Evolutionary conservation across 2,797 vertebrate species (phyloP).

Genomic region (Halcyon chelicuti): DNA sequence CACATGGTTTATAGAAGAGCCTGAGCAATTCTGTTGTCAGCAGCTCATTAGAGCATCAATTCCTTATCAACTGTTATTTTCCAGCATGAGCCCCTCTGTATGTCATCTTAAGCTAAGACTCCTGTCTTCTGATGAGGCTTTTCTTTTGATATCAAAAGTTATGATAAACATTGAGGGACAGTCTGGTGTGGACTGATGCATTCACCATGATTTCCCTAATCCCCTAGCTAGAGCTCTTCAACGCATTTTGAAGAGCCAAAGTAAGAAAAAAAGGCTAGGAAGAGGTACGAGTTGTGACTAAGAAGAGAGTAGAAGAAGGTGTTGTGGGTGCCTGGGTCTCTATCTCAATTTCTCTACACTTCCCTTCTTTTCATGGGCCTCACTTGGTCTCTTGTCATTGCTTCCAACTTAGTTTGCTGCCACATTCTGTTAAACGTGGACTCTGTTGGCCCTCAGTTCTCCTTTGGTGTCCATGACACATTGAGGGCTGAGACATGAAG

Average conservation of each 20-base stretch:
- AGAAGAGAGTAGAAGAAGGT: background rate
- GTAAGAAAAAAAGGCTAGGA: background rate
- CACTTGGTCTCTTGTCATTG: background rate
- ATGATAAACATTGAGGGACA: background rate
- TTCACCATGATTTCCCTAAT: background rate
- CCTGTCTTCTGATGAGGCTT: background rate
- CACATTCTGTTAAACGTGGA: accelerated
- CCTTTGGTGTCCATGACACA: background rate
- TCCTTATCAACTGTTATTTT: background rate
- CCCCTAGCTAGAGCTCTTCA: background rate
- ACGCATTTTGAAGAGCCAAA: background rate
- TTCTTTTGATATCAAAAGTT: background rate
- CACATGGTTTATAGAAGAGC: background rate
- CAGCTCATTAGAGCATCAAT: background rate
- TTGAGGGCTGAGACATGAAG: background rate
- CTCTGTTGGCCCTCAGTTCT: background rate
- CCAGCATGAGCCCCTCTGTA: background rate
- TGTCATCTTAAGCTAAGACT: background rate
- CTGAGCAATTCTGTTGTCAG: background rate
- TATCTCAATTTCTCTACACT: background rate
- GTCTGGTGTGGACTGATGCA: background rate
- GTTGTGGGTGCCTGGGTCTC: background rate
- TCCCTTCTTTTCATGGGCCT: background rate
- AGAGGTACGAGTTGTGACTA: background rate
- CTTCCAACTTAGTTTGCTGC: background rate